Conservation (phyloP, 2,888 invertebrate genomes). For the Hydrotaea diabolus region DNA sequence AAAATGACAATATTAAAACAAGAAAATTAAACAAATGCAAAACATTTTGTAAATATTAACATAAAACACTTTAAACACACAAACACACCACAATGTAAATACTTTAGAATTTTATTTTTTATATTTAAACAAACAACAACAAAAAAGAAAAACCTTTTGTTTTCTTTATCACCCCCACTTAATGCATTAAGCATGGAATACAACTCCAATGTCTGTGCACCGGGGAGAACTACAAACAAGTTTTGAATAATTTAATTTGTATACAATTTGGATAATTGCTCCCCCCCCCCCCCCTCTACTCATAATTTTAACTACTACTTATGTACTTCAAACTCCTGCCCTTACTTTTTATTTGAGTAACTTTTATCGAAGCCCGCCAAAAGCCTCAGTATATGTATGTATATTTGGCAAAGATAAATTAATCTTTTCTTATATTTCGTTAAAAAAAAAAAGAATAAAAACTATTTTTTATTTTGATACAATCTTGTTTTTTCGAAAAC, state of each 20-base stretch:
- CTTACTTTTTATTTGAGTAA: not conserved
- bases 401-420: not conserved
- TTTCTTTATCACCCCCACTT: not conserved
- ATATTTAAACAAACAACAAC: slow-evolving; percentile 14
- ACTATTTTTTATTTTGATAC: slow-evolving; percentile 23
- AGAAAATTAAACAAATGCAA: slow-evolving; percentile 25
- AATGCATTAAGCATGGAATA: too few relatives aligned
- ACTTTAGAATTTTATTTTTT: slow-evolving; percentile 28
- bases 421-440: not conserved
- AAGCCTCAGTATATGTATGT: not conserved
- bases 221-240: too few relatives aligned
- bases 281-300: too few relatives aligned
- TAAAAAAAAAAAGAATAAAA: not conserved
- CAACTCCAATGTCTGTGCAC: too few relatives aligned
- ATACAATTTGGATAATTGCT: too few relatives aligned
- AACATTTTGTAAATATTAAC: slow-evolving; percentile 39
- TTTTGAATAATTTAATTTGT: too few relatives aligned
- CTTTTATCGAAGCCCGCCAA: not conserved
- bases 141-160: slow-evolving; percentile 36
- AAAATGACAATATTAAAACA: slow-evolving; percentile 65
- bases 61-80: slow-evolving; percentile 9
- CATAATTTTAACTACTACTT: too few relatives aligned
- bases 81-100: slow-evolving; percentile 57
- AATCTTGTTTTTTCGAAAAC: slow-evolving; percentile 15
- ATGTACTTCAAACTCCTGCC: too few relatives aligned